phyloP scores from a whole-genome alignment of 2,888 invertebrate genomes.

The Osedax fenrisi region DNA sequence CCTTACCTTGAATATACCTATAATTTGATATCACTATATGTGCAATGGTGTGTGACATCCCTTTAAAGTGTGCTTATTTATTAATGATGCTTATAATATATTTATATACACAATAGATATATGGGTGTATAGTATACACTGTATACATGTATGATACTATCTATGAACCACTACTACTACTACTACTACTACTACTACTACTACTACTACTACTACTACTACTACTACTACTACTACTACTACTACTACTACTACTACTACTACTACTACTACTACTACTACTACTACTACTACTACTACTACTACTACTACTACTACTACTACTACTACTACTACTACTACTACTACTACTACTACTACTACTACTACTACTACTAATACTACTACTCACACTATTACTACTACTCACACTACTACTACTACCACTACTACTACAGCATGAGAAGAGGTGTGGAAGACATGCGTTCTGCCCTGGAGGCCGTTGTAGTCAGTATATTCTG shows the following conservation, averaged over 20 bases:
- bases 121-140: too few relatives aligned
- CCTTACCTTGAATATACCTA: too few relatives aligned
- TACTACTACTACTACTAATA: constrained; percentile 31
- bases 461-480: constrained; percentile 81
- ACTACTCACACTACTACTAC: background rate
- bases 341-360: constrained; percentile 34
- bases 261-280: constrained; percentile 33
- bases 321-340: constrained; percentile 35
- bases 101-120: too few relatives aligned
- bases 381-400: background rate
- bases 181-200: constrained; percentile 29
- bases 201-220: constrained; percentile 31
- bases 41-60: too few relatives aligned
- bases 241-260: constrained; percentile 32
- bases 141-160: too few relatives aligned
- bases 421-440: constrained; percentile 57
- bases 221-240: constrained; percentile 31
- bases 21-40: too few relatives aligned
- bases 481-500: constrained; percentile 97
- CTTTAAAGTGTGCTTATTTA: too few relatives aligned
- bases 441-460: constrained; percentile 81
- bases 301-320: constrained; percentile 30
- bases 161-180: constrained; percentile 28
- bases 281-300: constrained; percentile 33
- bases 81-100: too few relatives aligned